These are phyloP conservation scores for Anolis carolinensis DNA, from an alignment of 2,113 vertebrate species.

Conservation along the genomic window DNA sequence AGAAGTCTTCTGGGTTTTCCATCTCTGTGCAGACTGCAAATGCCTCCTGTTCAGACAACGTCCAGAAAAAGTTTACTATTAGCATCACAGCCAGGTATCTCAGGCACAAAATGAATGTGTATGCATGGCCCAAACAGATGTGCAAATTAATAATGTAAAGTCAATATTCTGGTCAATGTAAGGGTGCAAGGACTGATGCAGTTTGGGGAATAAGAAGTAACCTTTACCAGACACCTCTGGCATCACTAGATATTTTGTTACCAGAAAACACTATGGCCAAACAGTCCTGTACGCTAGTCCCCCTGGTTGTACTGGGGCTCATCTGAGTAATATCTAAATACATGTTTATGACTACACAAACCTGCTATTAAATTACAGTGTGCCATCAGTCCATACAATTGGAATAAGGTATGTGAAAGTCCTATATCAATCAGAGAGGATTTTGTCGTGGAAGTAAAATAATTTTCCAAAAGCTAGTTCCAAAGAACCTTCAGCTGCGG, in stretches of 20 bases:
- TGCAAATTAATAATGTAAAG: neutral
- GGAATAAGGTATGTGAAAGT: no score
- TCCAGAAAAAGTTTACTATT: constrained; percentile 59
- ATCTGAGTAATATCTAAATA: no score
- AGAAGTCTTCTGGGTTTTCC: constrained; percentile 59
- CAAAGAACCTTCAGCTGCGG: no score
- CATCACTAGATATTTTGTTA: neutral
- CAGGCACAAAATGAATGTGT: neutral
- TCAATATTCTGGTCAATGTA: neutral
- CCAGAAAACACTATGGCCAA: neutral
- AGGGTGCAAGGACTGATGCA: neutral
- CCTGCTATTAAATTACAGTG: no score
- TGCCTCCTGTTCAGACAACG: constrained; percentile 46
- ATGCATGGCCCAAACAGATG: neutral
- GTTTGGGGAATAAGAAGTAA: neutral
- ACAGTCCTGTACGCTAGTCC: neutral
- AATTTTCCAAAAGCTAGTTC: no score
- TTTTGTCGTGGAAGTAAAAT: no score
- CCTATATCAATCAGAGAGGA: no score
- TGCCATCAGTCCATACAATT: no score
- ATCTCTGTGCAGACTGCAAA: constrained; percentile 59
- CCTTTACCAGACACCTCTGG: neutral
- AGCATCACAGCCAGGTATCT: constrained; percentile 62
- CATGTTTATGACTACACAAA: no score
- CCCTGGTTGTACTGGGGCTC: neutral